phyloP scores from a whole-genome alignment of 2,888 invertebrate genomes.

The Campaea margaritaria region DNA sequence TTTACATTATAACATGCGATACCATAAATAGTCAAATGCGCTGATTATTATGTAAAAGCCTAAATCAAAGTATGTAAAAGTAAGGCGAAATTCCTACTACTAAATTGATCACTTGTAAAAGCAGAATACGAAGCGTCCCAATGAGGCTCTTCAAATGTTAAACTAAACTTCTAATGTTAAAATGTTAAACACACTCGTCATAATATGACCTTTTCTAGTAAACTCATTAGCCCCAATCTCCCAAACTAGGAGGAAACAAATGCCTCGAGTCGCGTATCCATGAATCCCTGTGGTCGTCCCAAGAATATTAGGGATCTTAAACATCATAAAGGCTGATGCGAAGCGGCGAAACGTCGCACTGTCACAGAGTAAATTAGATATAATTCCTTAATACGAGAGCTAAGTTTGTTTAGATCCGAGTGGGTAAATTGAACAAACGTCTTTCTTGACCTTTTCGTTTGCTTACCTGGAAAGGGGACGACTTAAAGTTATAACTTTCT shows the following conservation, averaged over 20 bases:
- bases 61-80: too few relatives aligned
- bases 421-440: slow-evolving; percentile 25
- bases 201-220: slow-evolving; percentile 7
- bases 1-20: too few relatives aligned
- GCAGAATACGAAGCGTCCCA: too few relatives aligned
- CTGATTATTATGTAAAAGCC: too few relatives aligned
- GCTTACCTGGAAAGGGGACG: slow-evolving; percentile 21
- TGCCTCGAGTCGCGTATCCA: slow-evolving; percentile 46
- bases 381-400: slow-evolving; percentile 34
- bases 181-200: neutral
- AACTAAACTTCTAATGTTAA: neutral
- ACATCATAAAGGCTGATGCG: slow-evolving; percentile 43
- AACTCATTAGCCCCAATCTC: slow-evolving; percentile 14
- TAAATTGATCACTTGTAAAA: too few relatives aligned
- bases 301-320: slow-evolving; percentile 50
- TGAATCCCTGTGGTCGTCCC: slow-evolving; percentile 52
- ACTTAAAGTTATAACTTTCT: slow-evolving; percentile 7
- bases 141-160: too few relatives aligned
- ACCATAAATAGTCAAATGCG: too few relatives aligned
- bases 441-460: slow-evolving; percentile 26
- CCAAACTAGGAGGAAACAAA: slow-evolving; percentile 46
- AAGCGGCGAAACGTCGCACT: slow-evolving; percentile 37
- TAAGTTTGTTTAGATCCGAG: slow-evolving; percentile 33
- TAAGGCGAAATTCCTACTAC: too few relatives aligned
- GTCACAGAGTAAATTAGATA: slow-evolving; percentile 40